Conservation (phyloP, 2,113 vertebrate species). For the Monarcha castaneiventris region DNA sequence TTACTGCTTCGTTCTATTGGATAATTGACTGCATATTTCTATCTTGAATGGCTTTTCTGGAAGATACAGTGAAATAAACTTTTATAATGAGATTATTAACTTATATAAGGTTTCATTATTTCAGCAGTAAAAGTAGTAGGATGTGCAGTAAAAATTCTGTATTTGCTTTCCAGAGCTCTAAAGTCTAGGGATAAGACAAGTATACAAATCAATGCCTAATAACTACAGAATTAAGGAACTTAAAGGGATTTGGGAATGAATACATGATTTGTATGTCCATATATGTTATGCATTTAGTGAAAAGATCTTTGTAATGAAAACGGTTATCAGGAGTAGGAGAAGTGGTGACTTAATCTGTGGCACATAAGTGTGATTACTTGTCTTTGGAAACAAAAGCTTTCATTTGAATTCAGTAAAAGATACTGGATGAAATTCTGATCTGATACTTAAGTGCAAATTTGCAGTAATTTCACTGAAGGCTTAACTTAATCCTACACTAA, state of each 20-base stretch:
- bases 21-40: not conserved
- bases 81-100: not conserved
- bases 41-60: not conserved
- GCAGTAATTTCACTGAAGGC: not conserved
- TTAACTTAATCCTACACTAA: not conserved
- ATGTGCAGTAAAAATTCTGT: not conserved
- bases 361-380: not conserved
- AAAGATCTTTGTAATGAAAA: not conserved
- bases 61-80: not conserved
- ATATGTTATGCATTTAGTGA: not conserved
- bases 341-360: not conserved
- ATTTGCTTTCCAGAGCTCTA: not conserved
- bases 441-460: not conserved
- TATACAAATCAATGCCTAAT: not conserved
- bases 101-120: constrained; percentile 3
- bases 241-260: not conserved
- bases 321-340: not conserved
- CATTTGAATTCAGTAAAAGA: not conserved
- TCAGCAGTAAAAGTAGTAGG: not conserved
- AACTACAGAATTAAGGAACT: not conserved
- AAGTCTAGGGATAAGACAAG: not conserved
- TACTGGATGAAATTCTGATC: not conserved
- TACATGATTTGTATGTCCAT: not conserved
- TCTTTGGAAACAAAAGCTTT: not conserved
- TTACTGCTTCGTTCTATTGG: constrained; percentile 22